These are phyloP conservation scores for Ploceus nigricollis DNA, from an alignment of 2,113 vertebrate genomes.

Conservation along the genomic window DNA sequence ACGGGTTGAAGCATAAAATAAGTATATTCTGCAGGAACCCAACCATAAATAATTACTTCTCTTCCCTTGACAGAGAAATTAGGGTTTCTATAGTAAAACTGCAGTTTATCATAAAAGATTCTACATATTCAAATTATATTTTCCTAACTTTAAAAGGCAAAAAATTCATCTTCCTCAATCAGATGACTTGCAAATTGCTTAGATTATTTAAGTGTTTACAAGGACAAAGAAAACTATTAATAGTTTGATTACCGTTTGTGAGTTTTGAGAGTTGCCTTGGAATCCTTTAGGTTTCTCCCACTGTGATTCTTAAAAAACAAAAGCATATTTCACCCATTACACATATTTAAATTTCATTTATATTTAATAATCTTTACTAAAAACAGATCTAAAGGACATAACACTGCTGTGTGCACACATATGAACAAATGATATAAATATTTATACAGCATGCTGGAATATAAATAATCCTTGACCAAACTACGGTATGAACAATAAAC, in stretches of 20 bases:
- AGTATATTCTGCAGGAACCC: not conserved
- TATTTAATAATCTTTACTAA: not conserved
- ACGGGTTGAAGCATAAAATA: not conserved
- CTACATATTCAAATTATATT: not conserved
- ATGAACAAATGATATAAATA: not conserved
- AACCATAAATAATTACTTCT: not conserved
- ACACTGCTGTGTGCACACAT: not conserved
- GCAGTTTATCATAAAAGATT: not conserved
- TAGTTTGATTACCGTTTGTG: constrained; percentile 69
- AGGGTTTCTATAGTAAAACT: not conserved
- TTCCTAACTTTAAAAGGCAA: not conserved
- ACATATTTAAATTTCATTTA: not conserved
- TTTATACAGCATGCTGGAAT: fast-evolving
- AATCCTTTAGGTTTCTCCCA: constrained; percentile 84
- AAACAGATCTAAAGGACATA: not conserved
- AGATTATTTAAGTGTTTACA: not conserved
- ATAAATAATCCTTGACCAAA: not conserved
- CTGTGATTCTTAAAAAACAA: constrained; percentile 75
- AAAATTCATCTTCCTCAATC: not conserved
- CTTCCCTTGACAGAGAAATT: not conserved
- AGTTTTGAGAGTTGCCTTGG: constrained; percentile 65
- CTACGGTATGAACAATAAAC: not conserved
- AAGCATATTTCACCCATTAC: not conserved
- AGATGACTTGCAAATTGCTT: not conserved
- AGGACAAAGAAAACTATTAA: not conserved